Evolutionary conservation across 2,797 vertebrate genomes (phyloP).

Genomic region (Gephyroberyx darwinii): DNA sequence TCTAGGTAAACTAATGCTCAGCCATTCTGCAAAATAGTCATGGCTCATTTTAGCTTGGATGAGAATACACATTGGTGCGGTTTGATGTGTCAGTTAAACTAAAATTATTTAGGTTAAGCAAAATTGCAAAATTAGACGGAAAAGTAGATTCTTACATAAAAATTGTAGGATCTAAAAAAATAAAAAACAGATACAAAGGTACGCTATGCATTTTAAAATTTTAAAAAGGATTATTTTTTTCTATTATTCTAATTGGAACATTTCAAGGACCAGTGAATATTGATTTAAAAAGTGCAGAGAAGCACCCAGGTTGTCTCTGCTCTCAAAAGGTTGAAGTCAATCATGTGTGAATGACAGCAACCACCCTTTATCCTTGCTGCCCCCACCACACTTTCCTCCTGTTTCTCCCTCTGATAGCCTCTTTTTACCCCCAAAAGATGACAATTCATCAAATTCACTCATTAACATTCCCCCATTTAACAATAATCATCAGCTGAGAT

Average conservation of each 20-base stretch:
- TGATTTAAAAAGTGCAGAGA: slow-evolving; percentile 83
- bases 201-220: slow-evolving; percentile 32
- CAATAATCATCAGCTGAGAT: slow-evolving; percentile 92
- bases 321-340: slow-evolving; percentile 91
- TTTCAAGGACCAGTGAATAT: slow-evolving; percentile 90
- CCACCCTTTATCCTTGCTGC: slow-evolving; percentile 45
- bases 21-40: slow-evolving; percentile 31
- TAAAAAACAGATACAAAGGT: slow-evolving; percentile 8
- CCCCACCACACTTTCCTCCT: slow-evolving; percentile 18
- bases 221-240: slow-evolving; percentile 40
- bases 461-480: slow-evolving; percentile 90
- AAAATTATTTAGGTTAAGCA: slow-evolving; percentile 14
- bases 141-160: background rate
- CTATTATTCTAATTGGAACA: slow-evolving; percentile 85
- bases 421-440: slow-evolving; percentile 73
- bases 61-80: slow-evolving; percentile 17
- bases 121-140: slow-evolving; percentile 13
- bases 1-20: slow-evolving; percentile 38
- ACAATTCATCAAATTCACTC: slow-evolving; percentile 87
- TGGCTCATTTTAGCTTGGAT: slow-evolving; percentile 9
- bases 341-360: slow-evolving; percentile 91
- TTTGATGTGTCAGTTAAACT: slow-evolving; percentile 28
- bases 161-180: slow-evolving; percentile 26
- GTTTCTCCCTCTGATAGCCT: slow-evolving; percentile 19
- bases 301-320: slow-evolving; percentile 79